These are phyloP conservation scores for Brienomyrus brachyistius DNA, from an alignment of 2,113 vertebrate genomes.

Conservation along the genomic window DNA sequence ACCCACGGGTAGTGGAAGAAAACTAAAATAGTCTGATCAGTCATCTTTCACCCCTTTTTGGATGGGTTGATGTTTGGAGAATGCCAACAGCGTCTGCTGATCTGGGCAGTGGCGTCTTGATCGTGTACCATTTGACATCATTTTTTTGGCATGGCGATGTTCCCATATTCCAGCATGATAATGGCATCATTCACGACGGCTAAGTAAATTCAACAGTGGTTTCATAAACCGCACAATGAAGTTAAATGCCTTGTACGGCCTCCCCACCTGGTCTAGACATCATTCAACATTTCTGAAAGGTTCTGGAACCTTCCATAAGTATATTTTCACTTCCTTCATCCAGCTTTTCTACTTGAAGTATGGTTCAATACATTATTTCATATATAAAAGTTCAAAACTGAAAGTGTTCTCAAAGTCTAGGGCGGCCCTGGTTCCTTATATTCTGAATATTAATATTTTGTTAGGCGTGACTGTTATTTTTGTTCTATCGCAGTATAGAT, in stretches of 20 bases:
- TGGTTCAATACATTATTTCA: not conserved
- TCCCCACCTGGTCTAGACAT: not conserved
- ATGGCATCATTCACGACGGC: not conserved
- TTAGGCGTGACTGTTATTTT: not conserved
- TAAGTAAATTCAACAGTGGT: not conserved
- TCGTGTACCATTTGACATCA: not conserved
- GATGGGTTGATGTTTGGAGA: not conserved
- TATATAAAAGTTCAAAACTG: not conserved
- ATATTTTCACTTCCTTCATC: not conserved
- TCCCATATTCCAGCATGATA: not conserved
- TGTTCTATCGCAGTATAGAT: not conserved
- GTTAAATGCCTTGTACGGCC: not conserved
- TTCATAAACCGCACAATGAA: not conserved
- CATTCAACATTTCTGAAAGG: not conserved
- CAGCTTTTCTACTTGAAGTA: not conserved
- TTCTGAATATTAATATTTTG: not conserved
- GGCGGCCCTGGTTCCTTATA: not conserved
- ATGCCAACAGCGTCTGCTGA: not conserved
- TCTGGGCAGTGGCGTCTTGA: not conserved
- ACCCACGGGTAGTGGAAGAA: not conserved
- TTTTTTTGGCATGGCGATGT: not conserved
- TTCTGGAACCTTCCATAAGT: not conserved
- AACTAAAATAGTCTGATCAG: not conserved
- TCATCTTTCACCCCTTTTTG: not conserved
- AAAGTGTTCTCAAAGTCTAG: not conserved